Evolutionary conservation across 1,140 invertebrate species (phyloP), one percentile per base, ranked within the genome.

Genomic region (Zophobas atratus): DNA sequence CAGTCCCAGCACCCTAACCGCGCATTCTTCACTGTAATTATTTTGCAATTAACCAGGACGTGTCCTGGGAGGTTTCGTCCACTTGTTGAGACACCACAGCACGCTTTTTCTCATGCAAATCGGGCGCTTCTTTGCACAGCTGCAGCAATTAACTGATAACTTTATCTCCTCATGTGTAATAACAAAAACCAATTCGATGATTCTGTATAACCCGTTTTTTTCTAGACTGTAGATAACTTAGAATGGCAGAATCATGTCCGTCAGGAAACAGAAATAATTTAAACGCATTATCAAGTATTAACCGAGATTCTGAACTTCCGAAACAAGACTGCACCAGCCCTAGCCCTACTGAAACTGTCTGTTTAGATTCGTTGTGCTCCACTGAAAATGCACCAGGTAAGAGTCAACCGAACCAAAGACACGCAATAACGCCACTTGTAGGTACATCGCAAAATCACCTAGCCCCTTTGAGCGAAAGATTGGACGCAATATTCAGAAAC

Each of bases 261-360:
- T 71, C 83, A 33, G 57, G 70, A 77, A 80, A 81, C 57, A 71
- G 77, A 77, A 76, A 73, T 72, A 78, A 71, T 79, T 77, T 80
- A 75, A 71, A 70, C 51, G 63, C 80, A 60, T 49, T 71, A 72
- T 60, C 70, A 73, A 79, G 72, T 81, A 73, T 67, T 67, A 80
- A 80, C 71, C 53, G 63, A 75, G 79, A 84, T 70, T 76, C 71
- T 6, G 82, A 85, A 73, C 74, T 84, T 70, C 76, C 81, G 38
- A 86, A 86, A 83, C 81, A 84, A 83, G 86, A 87, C 79, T 86
- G 85, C 78, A 81, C 84, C 49, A 87, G 86, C 75, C 85, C 85
- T 73, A 87, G 86, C 80, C 86, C 86, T 33, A 87, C 85, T 33
- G 86, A 87, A 78, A 85, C 85, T 56, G 82, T 86, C 41, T 86